Conservation (phyloP, 2,113 vertebrate species). For the Eonycteris spelaea region DNA sequence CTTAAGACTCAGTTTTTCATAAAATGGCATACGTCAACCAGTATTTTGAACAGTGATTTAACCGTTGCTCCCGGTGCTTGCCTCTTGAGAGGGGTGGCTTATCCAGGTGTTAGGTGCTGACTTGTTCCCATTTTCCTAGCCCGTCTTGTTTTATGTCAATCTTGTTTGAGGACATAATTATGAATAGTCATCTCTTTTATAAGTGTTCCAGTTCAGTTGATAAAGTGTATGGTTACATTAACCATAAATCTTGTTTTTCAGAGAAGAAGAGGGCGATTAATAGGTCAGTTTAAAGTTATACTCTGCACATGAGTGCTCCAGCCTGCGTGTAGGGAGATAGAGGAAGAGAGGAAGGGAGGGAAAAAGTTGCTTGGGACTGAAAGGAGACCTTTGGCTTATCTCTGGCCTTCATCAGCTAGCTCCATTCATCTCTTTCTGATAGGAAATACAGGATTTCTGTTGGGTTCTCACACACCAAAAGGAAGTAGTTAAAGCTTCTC, state of each 20-base stretch:
- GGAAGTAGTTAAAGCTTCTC: neutral
- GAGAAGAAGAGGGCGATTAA: neutral
- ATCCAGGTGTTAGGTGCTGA: neutral
- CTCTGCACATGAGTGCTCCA: neutral
- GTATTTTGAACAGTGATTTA: neutral
- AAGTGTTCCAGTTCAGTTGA: neutral
- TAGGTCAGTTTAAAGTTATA: slow-evolving; percentile 14
- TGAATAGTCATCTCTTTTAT: neutral
- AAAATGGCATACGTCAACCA: neutral
- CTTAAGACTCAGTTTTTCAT: slow-evolving; percentile 21
- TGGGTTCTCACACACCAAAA: neutral
- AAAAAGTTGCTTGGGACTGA: neutral
- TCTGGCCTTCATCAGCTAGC: neutral
- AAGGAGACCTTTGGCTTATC: neutral
- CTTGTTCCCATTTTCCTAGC: neutral
- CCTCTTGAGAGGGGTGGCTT: neutral
- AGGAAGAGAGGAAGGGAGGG: neutral
- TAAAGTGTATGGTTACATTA: neutral
- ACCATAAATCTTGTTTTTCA: neutral
- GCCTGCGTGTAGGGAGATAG: neutral
- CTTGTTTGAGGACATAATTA: neutral
- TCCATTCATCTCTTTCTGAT: neutral
- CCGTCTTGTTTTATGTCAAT: neutral
- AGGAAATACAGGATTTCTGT: slow-evolving; percentile 8
- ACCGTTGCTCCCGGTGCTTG: neutral